Evolutionary conservation across 2,113 vertebrate genomes (phyloP).

Genomic region (Microcebus murinus): DNA sequence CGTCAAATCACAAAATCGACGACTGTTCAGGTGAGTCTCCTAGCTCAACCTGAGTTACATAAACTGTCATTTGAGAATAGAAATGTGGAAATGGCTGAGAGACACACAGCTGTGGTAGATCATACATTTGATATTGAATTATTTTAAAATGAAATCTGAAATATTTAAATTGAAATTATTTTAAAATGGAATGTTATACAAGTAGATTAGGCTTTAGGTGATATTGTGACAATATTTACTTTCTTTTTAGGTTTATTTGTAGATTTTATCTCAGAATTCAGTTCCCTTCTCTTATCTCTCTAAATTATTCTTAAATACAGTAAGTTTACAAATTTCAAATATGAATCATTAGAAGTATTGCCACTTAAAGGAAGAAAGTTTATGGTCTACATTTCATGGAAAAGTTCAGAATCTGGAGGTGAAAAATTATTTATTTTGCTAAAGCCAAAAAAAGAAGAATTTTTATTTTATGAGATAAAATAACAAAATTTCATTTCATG

Average conservation of each 20-base stretch:
- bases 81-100: not conserved
- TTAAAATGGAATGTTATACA: not conserved
- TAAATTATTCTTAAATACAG: not conserved
- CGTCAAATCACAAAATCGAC: not conserved
- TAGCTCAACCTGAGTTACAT: not conserved
- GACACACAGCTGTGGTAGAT: not conserved
- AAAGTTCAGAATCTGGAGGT: not conserved
- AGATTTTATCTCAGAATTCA: not conserved
- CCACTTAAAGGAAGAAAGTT: not conserved
- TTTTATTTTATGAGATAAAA: not conserved
- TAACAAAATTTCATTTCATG: not conserved
- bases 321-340: not conserved
- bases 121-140: not conserved
- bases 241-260: not conserved
- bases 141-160: not conserved
- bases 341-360: not conserved
- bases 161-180: not conserved
- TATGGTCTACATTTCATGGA: not conserved
- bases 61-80: not conserved
- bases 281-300: not conserved
- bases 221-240: not conserved
- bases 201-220: not conserved
- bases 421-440: constrained; percentile 16
- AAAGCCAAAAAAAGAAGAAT: not conserved
- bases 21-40: not conserved